A percentile compares a stretch with the other conserved stretches of the same genome.
These are phyloP conservation scores for Resseliella maxima DNA, from an alignment of 2,888 invertebrate species.

Conservation along the genomic window DNA sequence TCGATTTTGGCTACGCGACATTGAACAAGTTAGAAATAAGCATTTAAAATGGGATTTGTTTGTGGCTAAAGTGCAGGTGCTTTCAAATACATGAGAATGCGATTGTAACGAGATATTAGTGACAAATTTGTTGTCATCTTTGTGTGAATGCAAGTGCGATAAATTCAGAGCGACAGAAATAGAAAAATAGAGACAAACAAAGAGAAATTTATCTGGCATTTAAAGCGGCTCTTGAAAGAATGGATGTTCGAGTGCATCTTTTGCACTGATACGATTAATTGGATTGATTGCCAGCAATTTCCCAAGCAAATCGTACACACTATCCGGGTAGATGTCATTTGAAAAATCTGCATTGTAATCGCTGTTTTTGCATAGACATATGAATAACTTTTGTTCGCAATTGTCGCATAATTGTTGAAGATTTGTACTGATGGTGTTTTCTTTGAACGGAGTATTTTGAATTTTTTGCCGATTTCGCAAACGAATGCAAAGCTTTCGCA, in stretches of 20 bases:
- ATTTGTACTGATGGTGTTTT: constrained; percentile 72
- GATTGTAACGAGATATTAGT: not conserved
- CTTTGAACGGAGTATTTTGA: constrained; percentile 31
- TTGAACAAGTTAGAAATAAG: not conserved
- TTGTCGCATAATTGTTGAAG: constrained; percentile 62
- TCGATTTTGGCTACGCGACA: not conserved
- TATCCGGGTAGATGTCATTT: constrained; percentile 72
- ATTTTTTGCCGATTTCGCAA: constrained; percentile 66
- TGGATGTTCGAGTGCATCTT: constrained; percentile 79
- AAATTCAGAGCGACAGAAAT: too few relatives aligned
- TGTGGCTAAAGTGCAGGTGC: constrained; percentile 25
- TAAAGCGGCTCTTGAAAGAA: constrained; percentile 69
- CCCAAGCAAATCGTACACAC: constrained; percentile 79
- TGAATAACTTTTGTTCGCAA: constrained; percentile 66
- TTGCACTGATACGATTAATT: constrained; percentile 78
- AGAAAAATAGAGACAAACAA: not conserved
- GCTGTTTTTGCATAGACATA: constrained; percentile 66
- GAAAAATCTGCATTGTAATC: constrained; percentile 59
- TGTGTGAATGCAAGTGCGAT: not conserved
- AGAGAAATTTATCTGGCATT: not conserved
- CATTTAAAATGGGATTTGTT: constrained; percentile 37
- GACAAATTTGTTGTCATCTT: not conserved
- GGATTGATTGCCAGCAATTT: constrained; percentile 83
- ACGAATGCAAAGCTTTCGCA: constrained; percentile 68
- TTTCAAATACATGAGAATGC: not conserved